These are phyloP conservation scores for Diabrotica virgifera DNA, from an alignment of 1,140 invertebrate genomes.

Conservation along the genomic window DNA sequence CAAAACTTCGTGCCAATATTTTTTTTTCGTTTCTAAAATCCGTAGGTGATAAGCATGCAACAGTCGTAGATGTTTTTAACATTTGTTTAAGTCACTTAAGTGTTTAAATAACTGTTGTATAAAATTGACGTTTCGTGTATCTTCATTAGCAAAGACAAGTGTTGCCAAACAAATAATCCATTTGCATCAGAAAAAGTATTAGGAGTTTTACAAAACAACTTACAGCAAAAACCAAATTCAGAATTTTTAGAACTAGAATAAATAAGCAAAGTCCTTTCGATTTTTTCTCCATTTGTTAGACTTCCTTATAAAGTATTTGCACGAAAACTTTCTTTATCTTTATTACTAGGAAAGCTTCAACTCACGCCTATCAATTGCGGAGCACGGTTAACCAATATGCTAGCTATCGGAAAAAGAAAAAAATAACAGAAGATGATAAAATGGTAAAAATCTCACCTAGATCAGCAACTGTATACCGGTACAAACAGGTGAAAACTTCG, in stretches of 20 bases:
- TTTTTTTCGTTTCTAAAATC: slow-evolving; percentile 20
- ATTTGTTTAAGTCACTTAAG: slow-evolving; percentile 15
- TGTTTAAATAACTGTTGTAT: slow-evolving; percentile 20
- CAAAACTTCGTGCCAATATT: slow-evolving; percentile 18
- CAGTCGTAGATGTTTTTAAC: slow-evolving; percentile 17
- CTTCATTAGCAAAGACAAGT: slow-evolving; percentile 18
- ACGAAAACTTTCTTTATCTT: slow-evolving; percentile 18
- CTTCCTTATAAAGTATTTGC: slow-evolving; percentile 15
- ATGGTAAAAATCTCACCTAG: no score
- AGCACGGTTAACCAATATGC: slow-evolving; percentile 19
- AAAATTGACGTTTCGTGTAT: slow-evolving; percentile 20
- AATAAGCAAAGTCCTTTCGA: slow-evolving; percentile 19
- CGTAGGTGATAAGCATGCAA: slow-evolving; percentile 15
- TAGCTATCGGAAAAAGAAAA: no score
- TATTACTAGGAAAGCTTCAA: slow-evolving; percentile 19
- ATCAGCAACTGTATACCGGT: no score
- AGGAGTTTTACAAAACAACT: slow-evolving; percentile 17
- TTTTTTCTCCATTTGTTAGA: slow-evolving; percentile 24
- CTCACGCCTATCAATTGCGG: slow-evolving; percentile 10
- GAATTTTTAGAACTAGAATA: slow-evolving; percentile 17
- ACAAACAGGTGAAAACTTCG: no score
- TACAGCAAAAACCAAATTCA: slow-evolving; percentile 24
- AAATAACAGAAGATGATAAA: no score
- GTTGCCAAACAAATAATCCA: slow-evolving; percentile 24
- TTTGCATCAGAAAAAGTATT: slow-evolving; percentile 18